Evolutionary conservation across 2,888 invertebrate genomes (phyloP), one percentile per base, ranked within the genome.

Genomic region (Caradrina clavipalpis): DNA sequence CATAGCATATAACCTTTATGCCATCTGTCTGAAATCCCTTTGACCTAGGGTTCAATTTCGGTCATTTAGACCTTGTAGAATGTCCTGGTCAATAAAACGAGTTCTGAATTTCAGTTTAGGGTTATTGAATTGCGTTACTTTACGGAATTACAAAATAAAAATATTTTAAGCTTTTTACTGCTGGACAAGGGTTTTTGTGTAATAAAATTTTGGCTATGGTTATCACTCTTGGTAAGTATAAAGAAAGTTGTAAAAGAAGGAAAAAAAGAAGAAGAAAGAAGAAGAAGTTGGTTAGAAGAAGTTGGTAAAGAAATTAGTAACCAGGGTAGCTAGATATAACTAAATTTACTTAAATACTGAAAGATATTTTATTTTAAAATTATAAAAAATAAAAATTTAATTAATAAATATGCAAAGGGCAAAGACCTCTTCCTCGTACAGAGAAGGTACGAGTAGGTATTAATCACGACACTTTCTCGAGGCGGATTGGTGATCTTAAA

Each of bases 21-120:
- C 49, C 68, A 80, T 73, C 60, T 78, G 68, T 70, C 57, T 61
- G 19, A 60, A 68, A 68, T 74, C 42, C 55, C 31, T 78, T 78
- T 66, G 79, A 82, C 68, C 79, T 76, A 66, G 22, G 58, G 62
- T 70, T 77, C 68, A 70, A 61, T 51, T 26, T 65, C 54, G 65
- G 53, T 53, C 57, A 51, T 72, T 71, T 57, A 71, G 45, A 53
- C 26, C 19, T 49, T 22, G 54, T 55, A 67, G 13, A 69, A 67
- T 39, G 62, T 76, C 61, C 71, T 75, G 64, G 81, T 76, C 56
- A 76, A 67, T 63, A 69, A 76, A 80, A 73, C 69, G 71, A 76
- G 66, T 69, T 60, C 76, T 66, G 71, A 79, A 85, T 80, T 74
- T 81, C 63, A 35, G 49, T 77, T 70, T 68, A 69, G 61, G 63